phyloP scores from a whole-genome alignment of 2,113 vertebrate genomes.

The western clawed frog (Xenopus tropicalis) region DNA sequence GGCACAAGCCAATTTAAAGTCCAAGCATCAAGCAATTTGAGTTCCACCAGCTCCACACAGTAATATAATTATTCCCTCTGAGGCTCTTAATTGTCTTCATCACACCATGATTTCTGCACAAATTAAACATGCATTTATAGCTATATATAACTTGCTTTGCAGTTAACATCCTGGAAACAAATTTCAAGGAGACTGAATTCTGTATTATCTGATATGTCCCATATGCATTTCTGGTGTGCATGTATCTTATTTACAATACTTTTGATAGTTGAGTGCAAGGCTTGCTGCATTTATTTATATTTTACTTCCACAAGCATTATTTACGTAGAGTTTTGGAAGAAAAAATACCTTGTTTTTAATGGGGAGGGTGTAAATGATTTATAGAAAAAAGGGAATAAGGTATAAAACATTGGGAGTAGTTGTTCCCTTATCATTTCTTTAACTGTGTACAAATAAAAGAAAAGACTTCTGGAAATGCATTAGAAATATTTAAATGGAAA shows the following conservation, averaged over 20 bases:
- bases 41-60: slow-evolving; percentile 78
- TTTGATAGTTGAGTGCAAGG: background rate
- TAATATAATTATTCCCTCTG: slow-evolving; percentile 84
- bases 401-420: too few relatives aligned
- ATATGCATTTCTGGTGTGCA: background rate
- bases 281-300: background rate
- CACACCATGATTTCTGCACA: slow-evolving; percentile 83
- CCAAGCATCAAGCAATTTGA: slow-evolving; percentile 79
- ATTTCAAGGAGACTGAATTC: slow-evolving; percentile 76
- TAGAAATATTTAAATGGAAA: too few relatives aligned
- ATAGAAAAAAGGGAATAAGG: too few relatives aligned
- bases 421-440: too few relatives aligned
- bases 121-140: slow-evolving; percentile 82
- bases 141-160: slow-evolving; percentile 81
- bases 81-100: slow-evolving; percentile 86
- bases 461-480: too few relatives aligned
- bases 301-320: background rate
- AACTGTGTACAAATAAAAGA: too few relatives aligned
- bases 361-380: too few relatives aligned
- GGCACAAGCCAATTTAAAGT: slow-evolving; percentile 78
- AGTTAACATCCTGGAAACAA: slow-evolving; percentile 82
- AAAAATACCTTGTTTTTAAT: background rate
- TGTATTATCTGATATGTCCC: slow-evolving; percentile 17
- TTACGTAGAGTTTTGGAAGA: background rate
- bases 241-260: slow-evolving; percentile 10